Percentiles rank a stretch among this genome's conserved stretches.
phyloP scores from a whole-genome alignment of 2,888 invertebrate genomes.

The Bellardia bayeri region DNA sequence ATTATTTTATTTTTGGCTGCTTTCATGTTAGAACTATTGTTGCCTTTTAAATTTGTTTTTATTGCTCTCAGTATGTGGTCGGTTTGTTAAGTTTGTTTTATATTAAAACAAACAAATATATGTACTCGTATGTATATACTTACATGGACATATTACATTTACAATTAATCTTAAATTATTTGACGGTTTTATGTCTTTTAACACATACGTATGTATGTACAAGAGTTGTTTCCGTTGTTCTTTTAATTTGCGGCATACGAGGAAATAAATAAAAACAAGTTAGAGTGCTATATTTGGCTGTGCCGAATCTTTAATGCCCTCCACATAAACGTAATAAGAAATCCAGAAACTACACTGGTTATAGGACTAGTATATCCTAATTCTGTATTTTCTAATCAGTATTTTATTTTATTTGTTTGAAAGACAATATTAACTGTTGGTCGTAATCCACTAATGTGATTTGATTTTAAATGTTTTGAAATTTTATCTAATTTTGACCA shows the following conservation, averaged over 20 bases:
- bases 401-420: too few species aligned
- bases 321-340: too few species aligned
- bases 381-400: too few species aligned
- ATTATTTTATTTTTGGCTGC: constrained; percentile 11
- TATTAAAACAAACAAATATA: not conserved
- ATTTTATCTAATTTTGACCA: too few species aligned
- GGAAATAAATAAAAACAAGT: not conserved
- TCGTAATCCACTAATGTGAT: too few species aligned
- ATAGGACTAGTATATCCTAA: not conserved
- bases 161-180: constrained; percentile 61
- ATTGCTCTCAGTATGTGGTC: constrained; percentile 27
- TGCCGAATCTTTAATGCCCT: too few species aligned
- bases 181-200: constrained; percentile 50
- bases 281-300: too few species aligned
- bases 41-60: constrained; percentile 3
- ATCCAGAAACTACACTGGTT: not conserved
- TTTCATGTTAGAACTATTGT: not conserved
- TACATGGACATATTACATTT: not conserved
- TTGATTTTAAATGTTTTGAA: too few species aligned
- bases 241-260: constrained; percentile 1
- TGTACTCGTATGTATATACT: not conserved
- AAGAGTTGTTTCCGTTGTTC: constrained; percentile 22
- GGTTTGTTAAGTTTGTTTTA: constrained; percentile 13
- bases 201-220: constrained; percentile 52
- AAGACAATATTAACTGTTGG: too few species aligned